Conservation (phyloP, 2,113 vertebrate species). For the Archocentrus centrarchus region DNA sequence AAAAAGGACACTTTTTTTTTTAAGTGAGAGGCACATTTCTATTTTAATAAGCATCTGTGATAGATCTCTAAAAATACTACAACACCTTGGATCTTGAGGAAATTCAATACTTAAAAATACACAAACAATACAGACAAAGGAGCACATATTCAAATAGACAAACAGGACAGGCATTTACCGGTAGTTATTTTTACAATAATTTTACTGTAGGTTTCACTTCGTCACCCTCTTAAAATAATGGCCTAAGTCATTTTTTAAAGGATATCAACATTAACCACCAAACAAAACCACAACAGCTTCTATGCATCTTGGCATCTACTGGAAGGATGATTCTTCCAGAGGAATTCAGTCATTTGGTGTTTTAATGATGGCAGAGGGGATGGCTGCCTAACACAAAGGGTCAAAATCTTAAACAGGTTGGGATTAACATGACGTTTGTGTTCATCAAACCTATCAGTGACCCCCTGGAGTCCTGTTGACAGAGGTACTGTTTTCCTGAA, state of each 20-base stretch:
- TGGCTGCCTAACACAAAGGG: background rate
- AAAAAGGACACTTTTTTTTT: background rate
- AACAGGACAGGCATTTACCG: no score
- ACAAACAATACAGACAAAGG: no score
- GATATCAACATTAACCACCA: background rate
- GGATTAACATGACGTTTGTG: background rate
- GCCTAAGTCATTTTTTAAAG: no score
- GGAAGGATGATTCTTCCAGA: background rate
- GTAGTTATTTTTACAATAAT: no score
- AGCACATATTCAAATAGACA: no score
- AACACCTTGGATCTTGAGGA: no score
- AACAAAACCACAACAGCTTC: background rate
- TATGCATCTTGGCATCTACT: background rate
- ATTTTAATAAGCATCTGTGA: background rate
- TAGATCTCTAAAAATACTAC: no score
- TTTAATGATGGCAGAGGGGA: background rate
- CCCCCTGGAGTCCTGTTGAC: no score
- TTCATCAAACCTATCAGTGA: background rate
- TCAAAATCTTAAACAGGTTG: slow-evolving; percentile 5
- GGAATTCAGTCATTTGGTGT: slow-evolving; percentile 5
- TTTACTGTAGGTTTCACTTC: no score
- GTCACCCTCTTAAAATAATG: no score
- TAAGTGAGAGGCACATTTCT: background rate
- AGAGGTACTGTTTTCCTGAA: no score
- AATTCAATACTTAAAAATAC: no score